These are phyloP conservation scores for Tubulanus polymorphus DNA, from an alignment of 2,888 invertebrate genomes.

Conservation along the genomic window DNA sequence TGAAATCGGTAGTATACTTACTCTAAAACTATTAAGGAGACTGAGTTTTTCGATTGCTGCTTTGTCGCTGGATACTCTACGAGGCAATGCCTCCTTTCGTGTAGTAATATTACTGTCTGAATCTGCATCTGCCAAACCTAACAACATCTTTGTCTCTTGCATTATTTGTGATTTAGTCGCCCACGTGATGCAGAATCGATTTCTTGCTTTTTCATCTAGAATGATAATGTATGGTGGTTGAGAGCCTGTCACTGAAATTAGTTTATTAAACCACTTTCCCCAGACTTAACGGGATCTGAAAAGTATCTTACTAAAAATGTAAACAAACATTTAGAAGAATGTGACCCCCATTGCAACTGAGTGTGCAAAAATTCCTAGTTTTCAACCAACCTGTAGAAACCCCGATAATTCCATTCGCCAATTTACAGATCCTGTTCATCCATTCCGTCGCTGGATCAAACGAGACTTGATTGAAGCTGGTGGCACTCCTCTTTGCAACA, in stretches of 20 bases:
- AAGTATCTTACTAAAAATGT: no score
- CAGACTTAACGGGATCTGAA: no score
- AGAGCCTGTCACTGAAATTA: no score
- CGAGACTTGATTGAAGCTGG: slow-evolving; percentile 15
- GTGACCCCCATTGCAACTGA: no score
- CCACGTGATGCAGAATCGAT: slow-evolving; percentile 14
- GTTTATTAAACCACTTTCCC: no score
- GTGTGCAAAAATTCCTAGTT: no score
- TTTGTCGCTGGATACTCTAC: neutral
- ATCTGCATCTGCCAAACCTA: neutral
- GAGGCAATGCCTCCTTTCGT: slow-evolving; percentile 2
- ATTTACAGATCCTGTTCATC: slow-evolving; percentile 15
- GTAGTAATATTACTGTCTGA: neutral
- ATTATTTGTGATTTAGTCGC: slow-evolving; percentile 10
- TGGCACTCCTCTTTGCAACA: no score
- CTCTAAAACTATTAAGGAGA: no score
- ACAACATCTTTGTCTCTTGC: neutral
- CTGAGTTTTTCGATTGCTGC: neutral
- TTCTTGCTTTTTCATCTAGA: slow-evolving; percentile 12
- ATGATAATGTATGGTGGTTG: no score
- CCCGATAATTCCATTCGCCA: slow-evolving; percentile 12
- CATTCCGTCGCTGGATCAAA: slow-evolving; percentile 17
- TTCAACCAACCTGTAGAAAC: no score
- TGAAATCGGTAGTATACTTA: no score
- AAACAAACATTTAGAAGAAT: no score